A percentile compares a stretch with the other conserved stretches of the same genome.
These are phyloP conservation scores for Xyrauchen texanus DNA, from an alignment of 2,113 vertebrate species.

Conservation along the genomic window DNA sequence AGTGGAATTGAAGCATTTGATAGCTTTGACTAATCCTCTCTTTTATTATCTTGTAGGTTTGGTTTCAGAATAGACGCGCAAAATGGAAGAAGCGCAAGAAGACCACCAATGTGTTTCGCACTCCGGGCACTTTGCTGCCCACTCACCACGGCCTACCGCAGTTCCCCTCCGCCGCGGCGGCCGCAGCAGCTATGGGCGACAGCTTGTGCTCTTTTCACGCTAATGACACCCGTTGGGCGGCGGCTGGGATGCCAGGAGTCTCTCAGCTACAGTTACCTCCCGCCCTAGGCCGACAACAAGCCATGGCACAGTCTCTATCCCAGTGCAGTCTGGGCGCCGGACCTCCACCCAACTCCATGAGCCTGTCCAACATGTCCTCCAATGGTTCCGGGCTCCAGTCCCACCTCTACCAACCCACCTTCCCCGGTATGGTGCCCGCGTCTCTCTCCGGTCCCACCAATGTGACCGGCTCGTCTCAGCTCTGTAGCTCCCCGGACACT, in stretches of 20 bases:
- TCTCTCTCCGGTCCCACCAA: conserved; percentile 91
- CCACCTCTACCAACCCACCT: conserved; percentile 95
- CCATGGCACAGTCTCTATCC: conserved; percentile 93
- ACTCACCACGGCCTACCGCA: conserved; percentile 87
- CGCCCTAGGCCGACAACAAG: conserved; percentile 86
- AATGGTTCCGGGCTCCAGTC: conserved; percentile 93
- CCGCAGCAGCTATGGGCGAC: conserved; percentile 92
- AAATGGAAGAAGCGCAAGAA: conserved; percentile 99
- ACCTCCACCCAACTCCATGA: conserved; percentile 90
- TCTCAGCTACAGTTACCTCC: conserved; percentile 91
- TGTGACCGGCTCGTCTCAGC: conserved; percentile 91
- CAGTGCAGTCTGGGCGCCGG: conserved; percentile 92
- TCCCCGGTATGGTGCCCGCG: conserved; percentile 93
- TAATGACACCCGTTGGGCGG: conserved; percentile 95
- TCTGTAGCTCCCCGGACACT: conserved; percentile 95
- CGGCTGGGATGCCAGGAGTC: conserved; percentile 89
- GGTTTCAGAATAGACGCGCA: conserved; percentile 96
- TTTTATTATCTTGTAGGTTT: conserved; percentile 76
- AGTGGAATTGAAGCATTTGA: neutral
- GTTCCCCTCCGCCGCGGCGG: conserved; percentile 83
- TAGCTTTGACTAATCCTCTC: neutral
- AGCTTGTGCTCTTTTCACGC: conserved; percentile 96
- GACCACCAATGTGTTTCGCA: conserved; percentile 94
- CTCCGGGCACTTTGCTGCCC: conserved; percentile 90
- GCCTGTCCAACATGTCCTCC: conserved; percentile 91